These are phyloP conservation scores for Tonatia bakeri DNA, from an alignment of 2,113 vertebrate species.

Conservation along the genomic window DNA sequence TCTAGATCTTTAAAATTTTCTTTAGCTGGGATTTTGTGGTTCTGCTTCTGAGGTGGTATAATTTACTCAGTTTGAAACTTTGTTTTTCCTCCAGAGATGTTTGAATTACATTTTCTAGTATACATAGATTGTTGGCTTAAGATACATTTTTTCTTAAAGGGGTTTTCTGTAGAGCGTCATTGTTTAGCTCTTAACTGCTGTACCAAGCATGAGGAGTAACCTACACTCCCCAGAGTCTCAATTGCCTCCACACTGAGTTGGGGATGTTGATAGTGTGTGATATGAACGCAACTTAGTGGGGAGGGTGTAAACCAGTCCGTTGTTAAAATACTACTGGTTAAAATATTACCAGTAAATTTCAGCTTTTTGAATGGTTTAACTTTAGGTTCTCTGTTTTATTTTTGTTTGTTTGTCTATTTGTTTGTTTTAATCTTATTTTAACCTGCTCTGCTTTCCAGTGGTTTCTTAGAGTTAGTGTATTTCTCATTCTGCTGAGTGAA, in stretches of 20 bases:
- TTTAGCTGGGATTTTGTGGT: neutral
- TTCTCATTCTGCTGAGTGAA: neutral
- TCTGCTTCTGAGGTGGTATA: neutral
- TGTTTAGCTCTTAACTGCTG: neutral
- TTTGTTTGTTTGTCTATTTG: neutral
- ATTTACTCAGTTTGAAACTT: slow-evolving; percentile 1
- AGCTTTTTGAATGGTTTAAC: neutral
- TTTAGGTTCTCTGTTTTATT: neutral
- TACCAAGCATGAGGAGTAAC: neutral
- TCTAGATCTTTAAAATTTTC: neutral
- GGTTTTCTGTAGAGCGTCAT: neutral
- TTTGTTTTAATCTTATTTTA: neutral
- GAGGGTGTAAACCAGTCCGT: neutral
- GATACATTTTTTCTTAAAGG: neutral
- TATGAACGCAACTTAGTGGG: neutral
- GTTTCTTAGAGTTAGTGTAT: neutral
- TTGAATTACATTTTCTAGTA: slow-evolving; percentile 3
- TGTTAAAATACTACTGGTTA: neutral
- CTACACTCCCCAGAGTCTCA: neutral
- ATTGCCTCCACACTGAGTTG: neutral
- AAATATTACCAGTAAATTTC: neutral
- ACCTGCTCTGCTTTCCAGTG: neutral
- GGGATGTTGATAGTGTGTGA: neutral
- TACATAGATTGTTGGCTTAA: neutral
- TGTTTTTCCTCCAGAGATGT: neutral